These are phyloP conservation scores for Ceratotherium simum DNA, from an alignment of 2,113 vertebrate genomes.

Conservation along the genomic window DNA sequence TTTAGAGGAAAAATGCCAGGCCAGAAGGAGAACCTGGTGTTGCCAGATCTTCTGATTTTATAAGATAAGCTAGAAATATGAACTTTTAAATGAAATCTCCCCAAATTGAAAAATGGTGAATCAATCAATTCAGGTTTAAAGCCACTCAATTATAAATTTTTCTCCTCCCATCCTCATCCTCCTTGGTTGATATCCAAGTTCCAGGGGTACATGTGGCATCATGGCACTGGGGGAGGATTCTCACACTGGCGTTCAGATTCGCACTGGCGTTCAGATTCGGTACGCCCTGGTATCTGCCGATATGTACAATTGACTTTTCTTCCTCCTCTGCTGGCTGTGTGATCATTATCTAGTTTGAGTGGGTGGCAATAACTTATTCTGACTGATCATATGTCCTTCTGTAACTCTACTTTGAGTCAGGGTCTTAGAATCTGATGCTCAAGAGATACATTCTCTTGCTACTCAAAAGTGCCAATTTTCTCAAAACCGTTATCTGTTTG, in stretches of 20 bases:
- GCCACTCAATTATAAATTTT: neutral
- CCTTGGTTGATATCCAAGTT: neutral
- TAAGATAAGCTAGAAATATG: neutral
- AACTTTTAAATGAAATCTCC: slow-evolving; percentile 22
- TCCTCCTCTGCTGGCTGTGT: neutral
- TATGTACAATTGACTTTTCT: neutral
- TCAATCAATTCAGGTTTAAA: neutral
- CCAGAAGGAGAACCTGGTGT: neutral
- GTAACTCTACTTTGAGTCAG: neutral
- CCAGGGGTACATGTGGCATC: rapidly evolving
- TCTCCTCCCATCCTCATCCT: neutral
- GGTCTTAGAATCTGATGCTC: neutral
- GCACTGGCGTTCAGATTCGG: neutral
- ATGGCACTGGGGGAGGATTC: rapidly evolving
- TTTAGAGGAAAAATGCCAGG: neutral
- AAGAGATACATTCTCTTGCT: neutral
- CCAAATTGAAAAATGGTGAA: neutral
- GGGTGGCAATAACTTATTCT: neutral
- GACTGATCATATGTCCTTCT: neutral
- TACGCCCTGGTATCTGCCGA: neutral
- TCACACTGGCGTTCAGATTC: neutral
- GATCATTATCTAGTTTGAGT: neutral
- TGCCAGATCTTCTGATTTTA: slow-evolving; percentile 24
- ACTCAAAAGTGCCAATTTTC: neutral
- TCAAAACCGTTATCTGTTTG: neutral